phyloP scores from a whole-genome alignment of 2,888 invertebrate species.

The Lasioglossum leucozonium region DNA sequence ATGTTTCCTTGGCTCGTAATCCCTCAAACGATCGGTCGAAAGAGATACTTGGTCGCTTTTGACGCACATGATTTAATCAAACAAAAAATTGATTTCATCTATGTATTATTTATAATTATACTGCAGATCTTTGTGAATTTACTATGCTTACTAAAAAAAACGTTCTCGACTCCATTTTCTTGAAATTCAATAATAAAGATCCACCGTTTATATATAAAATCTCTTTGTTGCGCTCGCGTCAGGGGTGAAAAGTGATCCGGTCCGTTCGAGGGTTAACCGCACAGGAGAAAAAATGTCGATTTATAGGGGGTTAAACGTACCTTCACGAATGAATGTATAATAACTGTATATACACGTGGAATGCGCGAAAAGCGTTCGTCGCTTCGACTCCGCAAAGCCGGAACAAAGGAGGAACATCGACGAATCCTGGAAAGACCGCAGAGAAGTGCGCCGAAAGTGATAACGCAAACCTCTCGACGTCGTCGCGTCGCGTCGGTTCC shows the following conservation, averaged over 20 bases:
- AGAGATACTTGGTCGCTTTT: not conserved
- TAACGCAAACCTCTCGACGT: not conserved
- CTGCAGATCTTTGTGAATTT: not conserved
- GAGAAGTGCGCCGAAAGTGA: conserved; percentile 1
- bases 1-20: not conserved
- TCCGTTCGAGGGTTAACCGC: not conserved
- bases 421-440: not conserved
- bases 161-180: not conserved
- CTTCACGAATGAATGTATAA: conserved; percentile 49
- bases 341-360: conserved; percentile 57
- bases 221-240: not conserved
- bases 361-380: conserved; percentile 34
- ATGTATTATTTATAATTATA: not conserved
- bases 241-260: not conserved
- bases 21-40: not conserved
- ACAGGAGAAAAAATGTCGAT: not conserved
- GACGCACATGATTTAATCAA: not conserved
- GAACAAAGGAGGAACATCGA: not conserved
- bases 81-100: not conserved
- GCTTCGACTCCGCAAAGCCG: not conserved
- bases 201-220: not conserved
- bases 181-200: not conserved
- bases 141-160: too few species aligned
- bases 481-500: not conserved
- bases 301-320: conserved; percentile 32